Evolutionary conservation across 1,140 invertebrate genomes (phyloP), one percentile per base, ranked within the genome.

Genomic region (Drosophila sulfurigaster): DNA sequence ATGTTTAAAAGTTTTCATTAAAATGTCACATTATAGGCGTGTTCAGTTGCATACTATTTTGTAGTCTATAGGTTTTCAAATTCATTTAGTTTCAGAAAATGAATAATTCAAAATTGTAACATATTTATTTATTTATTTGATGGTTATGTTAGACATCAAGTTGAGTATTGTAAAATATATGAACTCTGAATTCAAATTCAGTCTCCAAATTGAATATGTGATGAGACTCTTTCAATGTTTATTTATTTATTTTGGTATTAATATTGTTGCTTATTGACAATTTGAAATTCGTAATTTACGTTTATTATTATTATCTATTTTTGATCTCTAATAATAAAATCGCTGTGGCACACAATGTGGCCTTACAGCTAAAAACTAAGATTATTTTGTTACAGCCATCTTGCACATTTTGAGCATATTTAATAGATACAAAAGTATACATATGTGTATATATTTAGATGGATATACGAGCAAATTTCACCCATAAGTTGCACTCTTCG

Each of bases 401-500:
- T 48, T 30, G 71, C 71, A 68, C 67, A 68, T 52, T 54, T 60
- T 68, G 71, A 74, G 71, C 71, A 64, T 65, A 16, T 38, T 48
- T 65, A 73, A 62, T 70, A 59, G 41, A 68, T 66, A 65, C 62
- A 73, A 60, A 28, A 59, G 25, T 65, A 16, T 28, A 41, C 32
- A 13, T 54, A 54, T 32, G 20, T 25, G 20, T 38, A 10, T 10
- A 32, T 45, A 65, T 25, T 16, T 43, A 54, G 32, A 52, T 65
- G 48, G 54, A 66, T 43, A 58, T 43, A 68, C 25, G 59, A 68
- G 30, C 52, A 70, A 48, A 13, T 85, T 82, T 85, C 82, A 85
- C 82, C 82, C 78, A 63, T 74, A 49, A 85, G 78, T 85, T 85
- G 58, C 70, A 85, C 78, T 81, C 54, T 56, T 35, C 78, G 82